Evolutionary conservation across 2,888 invertebrate species (phyloP), one percentile per base, ranked within the genome.

Genomic region (Blastobasis adustella): DNA sequence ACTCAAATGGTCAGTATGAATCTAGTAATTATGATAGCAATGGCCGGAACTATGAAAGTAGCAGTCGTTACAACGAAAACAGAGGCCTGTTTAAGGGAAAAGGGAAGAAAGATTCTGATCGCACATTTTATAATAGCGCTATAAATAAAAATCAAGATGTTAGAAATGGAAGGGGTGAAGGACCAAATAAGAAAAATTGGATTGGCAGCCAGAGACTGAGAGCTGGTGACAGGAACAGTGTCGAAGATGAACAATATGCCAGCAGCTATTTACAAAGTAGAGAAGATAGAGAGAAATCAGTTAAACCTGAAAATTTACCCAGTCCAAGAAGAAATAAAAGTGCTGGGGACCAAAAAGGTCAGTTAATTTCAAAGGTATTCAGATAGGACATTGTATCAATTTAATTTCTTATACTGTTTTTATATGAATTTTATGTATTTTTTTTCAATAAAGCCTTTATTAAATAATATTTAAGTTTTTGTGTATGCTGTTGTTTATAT

Each of bases 241-340:
- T 61, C n/a, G 86, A 87, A 54, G 84, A 87, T 73, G 87, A 85
- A 55, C 81, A 85, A 51, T 86, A 72, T 75, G 86, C 85, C 23
- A 84, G 74, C 58, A 73, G 62, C 37, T 88, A 86, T 59, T 55
- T 73, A 68, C 41, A 76, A 61, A 57, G 77, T 81, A 40, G 79
- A 82, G 6, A 77, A 62, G 55, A 7, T 53, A 10, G 69, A 52
- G 55, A 44, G 53, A 52, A 46, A 42, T 4, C 57, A 37, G 38
- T 54, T 4, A 74, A 69, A 60, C 49, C 58, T 40, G 77, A 77
- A 42, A 60, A 66, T 59, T 51, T 62, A 44, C 56, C 71, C 36
- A 84, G 85, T 62, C 83, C 85, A 49, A 57, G 58, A 39, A 75
- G 69, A 57, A 66, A 58, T 50, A 79, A 62, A 58, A 71, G 60